phyloP scores from a whole-genome alignment of 2,113 vertebrate species.

The Aphyosemion australe region DNA sequence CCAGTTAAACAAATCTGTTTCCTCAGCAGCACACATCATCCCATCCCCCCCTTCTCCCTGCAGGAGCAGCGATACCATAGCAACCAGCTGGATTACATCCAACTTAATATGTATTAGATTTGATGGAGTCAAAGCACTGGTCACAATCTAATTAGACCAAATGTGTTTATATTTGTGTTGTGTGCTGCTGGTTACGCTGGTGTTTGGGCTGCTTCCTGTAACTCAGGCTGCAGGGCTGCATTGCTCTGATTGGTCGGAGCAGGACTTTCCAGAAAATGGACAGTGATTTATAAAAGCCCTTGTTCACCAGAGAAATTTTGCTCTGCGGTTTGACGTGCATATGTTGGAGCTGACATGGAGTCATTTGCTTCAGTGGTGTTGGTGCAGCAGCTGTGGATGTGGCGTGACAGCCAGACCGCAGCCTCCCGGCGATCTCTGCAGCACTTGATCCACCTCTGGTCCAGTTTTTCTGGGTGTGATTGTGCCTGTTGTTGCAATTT shows the following conservation, averaged over 20 bases:
- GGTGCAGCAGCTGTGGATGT: conserved; percentile 41
- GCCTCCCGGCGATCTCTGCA: conserved; percentile 38
- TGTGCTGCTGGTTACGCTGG: conserved; percentile 67
- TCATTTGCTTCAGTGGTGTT: conserved; percentile 31
- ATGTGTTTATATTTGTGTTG: conserved; percentile 81
- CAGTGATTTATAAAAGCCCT: conserved; percentile 22
- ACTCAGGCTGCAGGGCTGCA: conserved; percentile 51
- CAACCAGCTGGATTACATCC: conserved; percentile 75
- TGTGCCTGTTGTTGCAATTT: background rate
- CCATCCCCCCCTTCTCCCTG: conserved; percentile 19
- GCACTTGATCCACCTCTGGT: conserved; percentile 22
- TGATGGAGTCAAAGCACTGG: conserved; percentile 73
- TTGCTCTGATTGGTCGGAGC: conserved; percentile 41
- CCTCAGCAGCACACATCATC: conserved; percentile 39
- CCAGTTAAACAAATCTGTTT: conserved; percentile 44
- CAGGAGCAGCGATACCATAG: conserved; percentile 65
- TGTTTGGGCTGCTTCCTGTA: conserved; percentile 63
- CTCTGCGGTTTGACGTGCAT: conserved; percentile 47
- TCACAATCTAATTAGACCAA: conserved; percentile 78
- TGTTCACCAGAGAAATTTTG: conserved; percentile 39
- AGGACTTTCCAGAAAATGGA: conserved; percentile 44
- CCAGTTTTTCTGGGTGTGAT: conserved; percentile 1
- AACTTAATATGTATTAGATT: conserved; percentile 64
- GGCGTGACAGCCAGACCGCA: conserved; percentile 54
- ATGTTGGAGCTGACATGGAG: conserved; percentile 45